A percentile compares a stretch with the other conserved stretches of the same genome.
phyloP scores from a whole-genome alignment of 2,888 invertebrate genomes.

The Diabrotica balteata region DNA sequence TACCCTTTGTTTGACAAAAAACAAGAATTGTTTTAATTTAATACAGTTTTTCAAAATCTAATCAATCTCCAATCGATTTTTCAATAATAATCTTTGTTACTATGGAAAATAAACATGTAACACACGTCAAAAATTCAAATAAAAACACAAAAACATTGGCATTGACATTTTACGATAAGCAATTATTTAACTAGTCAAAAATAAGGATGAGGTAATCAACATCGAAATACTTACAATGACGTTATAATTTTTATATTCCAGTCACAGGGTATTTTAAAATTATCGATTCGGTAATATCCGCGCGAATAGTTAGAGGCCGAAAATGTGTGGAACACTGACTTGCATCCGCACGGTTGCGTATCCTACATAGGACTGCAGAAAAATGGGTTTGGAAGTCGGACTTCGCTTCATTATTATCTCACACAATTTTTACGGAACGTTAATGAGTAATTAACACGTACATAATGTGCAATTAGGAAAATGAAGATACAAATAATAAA shows the following conservation, averaged over 20 bases:
- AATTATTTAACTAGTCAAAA: conserved; percentile 8
- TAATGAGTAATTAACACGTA: conserved; percentile 12
- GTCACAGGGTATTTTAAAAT: conserved; percentile 11
- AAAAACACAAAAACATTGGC: conserved; percentile 5
- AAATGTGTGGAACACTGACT: neutral
- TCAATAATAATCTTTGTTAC: conserved; percentile 8
- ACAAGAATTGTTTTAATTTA: neutral
- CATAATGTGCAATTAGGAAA: too few species aligned
- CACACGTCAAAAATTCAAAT: neutral
- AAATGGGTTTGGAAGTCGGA: conserved; percentile 12
- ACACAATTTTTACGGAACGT: conserved; percentile 16
- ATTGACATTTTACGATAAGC: conserved; percentile 13
- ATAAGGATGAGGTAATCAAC: conserved; percentile 13
- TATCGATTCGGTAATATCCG: neutral
- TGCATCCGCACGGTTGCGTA: conserved; percentile 1
- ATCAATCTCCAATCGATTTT: conserved; percentile 5
- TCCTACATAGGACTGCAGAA: conserved; percentile 11
- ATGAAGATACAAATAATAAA: too few species aligned
- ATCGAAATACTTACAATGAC: conserved; percentile 14
- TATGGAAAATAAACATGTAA: conserved; percentile 2
- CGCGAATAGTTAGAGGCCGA: neutral
- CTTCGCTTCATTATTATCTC: conserved; percentile 9
- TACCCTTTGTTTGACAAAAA: conserved; percentile 22
- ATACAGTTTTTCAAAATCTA: neutral
- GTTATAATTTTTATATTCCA: conserved; percentile 12